Evolutionary conservation across 2,797 vertebrate species (phyloP).

Genomic region (Moxostoma hubbsi): DNA sequence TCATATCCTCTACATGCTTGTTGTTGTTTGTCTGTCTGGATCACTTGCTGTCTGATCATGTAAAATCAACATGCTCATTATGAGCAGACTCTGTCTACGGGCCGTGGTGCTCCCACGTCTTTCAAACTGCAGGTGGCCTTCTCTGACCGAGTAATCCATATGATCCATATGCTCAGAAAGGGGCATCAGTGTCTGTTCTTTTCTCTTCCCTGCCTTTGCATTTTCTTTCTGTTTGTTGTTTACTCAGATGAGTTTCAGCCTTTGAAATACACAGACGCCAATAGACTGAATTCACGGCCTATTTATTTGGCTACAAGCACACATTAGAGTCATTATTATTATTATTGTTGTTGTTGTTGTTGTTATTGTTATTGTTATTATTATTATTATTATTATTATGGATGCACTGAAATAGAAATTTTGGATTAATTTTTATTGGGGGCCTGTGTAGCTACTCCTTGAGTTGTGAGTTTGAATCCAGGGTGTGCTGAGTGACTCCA

Average conservation of each 20-base stretch:
- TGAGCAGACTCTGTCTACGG: background rate
- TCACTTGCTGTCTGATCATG: constrained; percentile 26
- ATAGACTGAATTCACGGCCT: constrained; percentile 45
- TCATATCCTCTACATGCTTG: constrained; percentile 19
- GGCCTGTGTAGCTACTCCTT: too few relatives aligned
- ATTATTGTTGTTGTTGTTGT: too few relatives aligned
- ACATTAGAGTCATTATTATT: too few relatives aligned
- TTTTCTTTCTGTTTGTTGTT: constrained; percentile 44
- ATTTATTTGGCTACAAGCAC: background rate
- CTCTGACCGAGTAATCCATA: constrained; percentile 24
- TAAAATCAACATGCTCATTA: background rate
- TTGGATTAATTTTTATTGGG: background rate
- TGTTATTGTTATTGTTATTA: too few relatives aligned
- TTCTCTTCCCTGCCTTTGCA: constrained; percentile 34
- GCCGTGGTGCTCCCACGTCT: constrained; percentile 16
- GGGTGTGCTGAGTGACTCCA: too few relatives aligned
- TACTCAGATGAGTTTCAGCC: constrained; percentile 56
- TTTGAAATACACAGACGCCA: constrained; percentile 46
- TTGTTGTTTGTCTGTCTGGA: constrained; percentile 22
- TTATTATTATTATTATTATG: background rate
- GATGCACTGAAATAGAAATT: background rate
- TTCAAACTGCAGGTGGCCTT: constrained; percentile 15
- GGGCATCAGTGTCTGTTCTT: constrained; percentile 23
- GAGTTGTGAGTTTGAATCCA: too few relatives aligned
- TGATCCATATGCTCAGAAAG: constrained; percentile 25